Conservation (phyloP, 2,113 vertebrate genomes). For the Varanus salvator region DNA sequence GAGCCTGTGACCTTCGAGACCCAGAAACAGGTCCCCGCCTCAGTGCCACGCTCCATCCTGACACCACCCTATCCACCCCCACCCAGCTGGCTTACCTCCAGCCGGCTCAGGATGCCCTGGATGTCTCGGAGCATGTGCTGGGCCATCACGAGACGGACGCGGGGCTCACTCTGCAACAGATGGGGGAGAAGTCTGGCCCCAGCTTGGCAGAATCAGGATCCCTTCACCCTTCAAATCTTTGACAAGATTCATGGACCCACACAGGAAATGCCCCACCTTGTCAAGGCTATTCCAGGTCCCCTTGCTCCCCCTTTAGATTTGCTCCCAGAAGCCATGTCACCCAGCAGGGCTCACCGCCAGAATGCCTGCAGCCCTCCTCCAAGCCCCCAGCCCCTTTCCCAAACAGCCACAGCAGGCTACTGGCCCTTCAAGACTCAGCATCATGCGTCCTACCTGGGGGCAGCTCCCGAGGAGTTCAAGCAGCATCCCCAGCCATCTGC, state of each 20-base stretch:
- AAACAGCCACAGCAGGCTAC: neutral
- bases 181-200: neutral
- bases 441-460: neutral
- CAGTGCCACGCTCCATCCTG: neutral
- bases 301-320: too few species aligned
- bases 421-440: neutral
- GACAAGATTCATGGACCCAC: neutral
- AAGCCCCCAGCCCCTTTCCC: neutral
- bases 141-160: conserved; percentile 88
- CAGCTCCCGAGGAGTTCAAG: neutral
- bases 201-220: neutral
- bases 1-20: too few species aligned
- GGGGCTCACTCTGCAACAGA: conserved; percentile 84
- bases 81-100: conserved; percentile 79
- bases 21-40: neutral
- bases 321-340: too few species aligned
- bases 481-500: neutral
- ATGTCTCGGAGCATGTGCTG: conserved; percentile 90
- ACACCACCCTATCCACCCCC: fast-evolving
- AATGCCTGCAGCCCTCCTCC: neutral
- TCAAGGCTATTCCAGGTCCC: neutral
- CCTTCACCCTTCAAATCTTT: neutral
- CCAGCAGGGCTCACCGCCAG: neutral
- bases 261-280: neutral
- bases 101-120: conserved; percentile 82